These are phyloP conservation scores for Speoplatyrhinus poulsoni DNA, from an alignment of 2,113 vertebrate species.

Conservation along the genomic window DNA sequence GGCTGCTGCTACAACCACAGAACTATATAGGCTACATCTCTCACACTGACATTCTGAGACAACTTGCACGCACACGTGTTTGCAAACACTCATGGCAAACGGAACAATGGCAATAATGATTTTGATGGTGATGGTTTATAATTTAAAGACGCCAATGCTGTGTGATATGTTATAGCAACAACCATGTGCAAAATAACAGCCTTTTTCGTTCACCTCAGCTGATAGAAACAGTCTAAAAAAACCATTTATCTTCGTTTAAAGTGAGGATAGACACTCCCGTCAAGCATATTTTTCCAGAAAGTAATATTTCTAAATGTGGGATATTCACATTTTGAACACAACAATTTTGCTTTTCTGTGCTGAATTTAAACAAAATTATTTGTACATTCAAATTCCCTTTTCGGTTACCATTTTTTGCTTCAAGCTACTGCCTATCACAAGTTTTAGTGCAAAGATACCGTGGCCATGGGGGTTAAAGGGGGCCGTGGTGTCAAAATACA, in stretches of 20 bases:
- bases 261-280: conserved; percentile 42
- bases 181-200: conserved; percentile 51
- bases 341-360: not conserved
- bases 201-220: conserved; percentile 27
- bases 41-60: not conserved
- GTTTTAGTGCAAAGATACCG: conserved; percentile 30
- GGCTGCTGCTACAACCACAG: no score
- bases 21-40: no score
- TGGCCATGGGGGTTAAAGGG: conserved; percentile 27
- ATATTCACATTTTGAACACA: conserved; percentile 12
- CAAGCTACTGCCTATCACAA: not conserved
- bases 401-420: not conserved
- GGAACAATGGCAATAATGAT: conserved; percentile 26
- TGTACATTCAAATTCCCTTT: not conserved
- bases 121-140: conserved; percentile 26
- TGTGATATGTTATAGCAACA: conserved; percentile 11
- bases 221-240: not conserved
- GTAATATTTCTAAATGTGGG: not conserved
- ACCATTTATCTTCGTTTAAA: not conserved
- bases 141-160: conserved; percentile 1
- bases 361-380: not conserved
- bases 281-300: conserved; percentile 37
- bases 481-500: conserved; percentile 28
- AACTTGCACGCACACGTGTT: not conserved
- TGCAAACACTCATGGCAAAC: not conserved